Base-by-base conservation (phyloP, 2,888 invertebrate species). In the Hymenopus coronatus region DNA sequence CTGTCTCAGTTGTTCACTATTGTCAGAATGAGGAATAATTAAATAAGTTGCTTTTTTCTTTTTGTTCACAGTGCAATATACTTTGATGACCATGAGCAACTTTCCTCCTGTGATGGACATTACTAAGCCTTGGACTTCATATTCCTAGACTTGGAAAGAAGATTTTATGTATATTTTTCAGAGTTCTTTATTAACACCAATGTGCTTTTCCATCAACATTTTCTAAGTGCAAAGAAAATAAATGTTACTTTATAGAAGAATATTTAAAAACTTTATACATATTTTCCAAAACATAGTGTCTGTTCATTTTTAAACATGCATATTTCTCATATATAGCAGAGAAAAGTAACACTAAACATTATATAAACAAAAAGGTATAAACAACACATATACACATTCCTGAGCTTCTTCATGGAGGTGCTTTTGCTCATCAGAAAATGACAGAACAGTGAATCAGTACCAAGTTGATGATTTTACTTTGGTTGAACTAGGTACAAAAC, bases 121-220 rank as follows among this genome's bases (percentile, higher is more conserved):
- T 70, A 70, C 20, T 70, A 82, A 87, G 87, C 87, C 87, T 84
- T 88, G 88, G 84, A 88, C 83, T 84, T 83, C 46, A 84, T 70
- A 88, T 84, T n/a, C 20, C 28, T 28, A 28, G 46, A 30, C 28
- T 54, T 70, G 33, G 88, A 83, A 54, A 70, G 25, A 84, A 84
- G 46, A 83, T 83, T 30, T 25, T 25, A 33, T 20, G 70, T 15
- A 83, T 83, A 83, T 83, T 88, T 88, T 88, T 88, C 83, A 70
- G 84, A 88, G 28, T 88, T 83, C 54, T 88, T 88, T 88, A 88
- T 30, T 28, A 84, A 88, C 88, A 88, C 88, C 88, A 28, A 83
- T 84, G 88, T 88, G 88, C 88, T 88, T 88, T 87, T 88, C 83
- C 86, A 87, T 70, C 54, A 70, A 70, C 15, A 70, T 70, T 70